Base-by-base conservation (phyloP, 2,797 vertebrate genomes). In the Acanthurus lineatus region DNA sequence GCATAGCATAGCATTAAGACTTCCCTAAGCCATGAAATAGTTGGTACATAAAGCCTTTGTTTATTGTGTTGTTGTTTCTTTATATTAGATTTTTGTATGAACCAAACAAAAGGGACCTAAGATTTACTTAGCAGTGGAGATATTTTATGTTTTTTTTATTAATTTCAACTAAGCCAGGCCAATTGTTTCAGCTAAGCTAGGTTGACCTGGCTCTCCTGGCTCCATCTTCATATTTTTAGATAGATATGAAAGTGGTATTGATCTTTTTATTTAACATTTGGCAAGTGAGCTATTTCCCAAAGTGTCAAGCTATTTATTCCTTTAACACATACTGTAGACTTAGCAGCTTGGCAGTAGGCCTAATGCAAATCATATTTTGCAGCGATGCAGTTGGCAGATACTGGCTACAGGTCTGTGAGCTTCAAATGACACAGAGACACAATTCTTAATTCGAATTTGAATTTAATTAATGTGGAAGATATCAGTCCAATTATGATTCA, bases 391-490 rank as follows among this genome's bases (percentile, higher is more conserved):
- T 35, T 58, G 32, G 40, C 52, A 54, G 20, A 44, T 25, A 48
- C 28, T 49, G 17, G 28, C 19, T 48, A 25, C 20, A 47, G 16
- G 22, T 51, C 58, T 75, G 3, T 59, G 12, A 49, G 32, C 48
- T 47, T 28, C 15, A 12, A 69, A 16, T 63, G 32, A 73, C 22
- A 51, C 17, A 52, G 19, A 69, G 47, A 57, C 56, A 49, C 48
- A 9, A 22, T 20, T 35, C 60, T 61, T 75, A 22, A 77, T 70
- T 64, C 65, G 40, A 32, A 32, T 32, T 32, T 32, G 28, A 32
- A 32, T 32, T 32, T 32, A 32, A 25, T 44, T 25, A 69, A 71
- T 73, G 58, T 77, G 58, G 78, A 72, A 69, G 22, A 68, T 47
- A 38, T 62, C 15, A 7, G 44, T 54, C 44, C 54, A 66, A 14